A percentile compares a stretch with the other conserved stretches of the same genome.
Evolutionary conservation across 2,113 vertebrate species (phyloP).

Genomic region (Pogonocichla stellata): DNA sequence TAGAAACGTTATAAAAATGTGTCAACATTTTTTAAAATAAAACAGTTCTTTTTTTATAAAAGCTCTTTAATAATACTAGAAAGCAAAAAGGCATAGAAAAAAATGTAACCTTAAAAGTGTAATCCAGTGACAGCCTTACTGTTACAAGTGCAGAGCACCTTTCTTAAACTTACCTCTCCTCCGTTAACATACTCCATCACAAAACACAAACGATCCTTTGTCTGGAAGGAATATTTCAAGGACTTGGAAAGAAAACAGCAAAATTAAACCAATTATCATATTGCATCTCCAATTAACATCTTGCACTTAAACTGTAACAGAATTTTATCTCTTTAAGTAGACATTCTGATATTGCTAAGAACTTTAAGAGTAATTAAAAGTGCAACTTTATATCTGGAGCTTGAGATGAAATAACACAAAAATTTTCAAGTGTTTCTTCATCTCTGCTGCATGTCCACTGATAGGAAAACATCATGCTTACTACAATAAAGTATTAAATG

Average conservation of each 20-base stretch:
- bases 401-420: neutral
- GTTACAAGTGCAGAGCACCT: neutral
- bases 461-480: neutral
- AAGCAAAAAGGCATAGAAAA: neutral
- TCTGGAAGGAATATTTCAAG: slow-evolving; percentile 98
- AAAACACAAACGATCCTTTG: slow-evolving; percentile 96
- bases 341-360: neutral
- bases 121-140: neutral
- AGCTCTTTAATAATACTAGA: neutral
- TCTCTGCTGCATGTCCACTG: neutral
- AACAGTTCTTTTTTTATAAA: neutral
- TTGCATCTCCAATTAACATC: neutral
- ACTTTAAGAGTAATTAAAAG: neutral
- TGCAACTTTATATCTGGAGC: neutral
- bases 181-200: slow-evolving; percentile 98
- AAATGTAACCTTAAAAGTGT: neutral
- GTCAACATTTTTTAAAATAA: neutral
- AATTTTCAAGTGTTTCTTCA: neutral
- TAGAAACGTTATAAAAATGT: neutral
- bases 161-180: slow-evolving; percentile 86
- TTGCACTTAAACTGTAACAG: neutral
- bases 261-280: slow-evolving; percentile 55
- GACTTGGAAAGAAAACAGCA: slow-evolving; percentile 84
- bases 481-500: neutral
- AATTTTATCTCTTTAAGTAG: neutral